These are phyloP conservation scores for Anguilla pacifica DNA, from an alignment of 2,797 vertebrate genomes.

Conservation along the genomic window DNA sequence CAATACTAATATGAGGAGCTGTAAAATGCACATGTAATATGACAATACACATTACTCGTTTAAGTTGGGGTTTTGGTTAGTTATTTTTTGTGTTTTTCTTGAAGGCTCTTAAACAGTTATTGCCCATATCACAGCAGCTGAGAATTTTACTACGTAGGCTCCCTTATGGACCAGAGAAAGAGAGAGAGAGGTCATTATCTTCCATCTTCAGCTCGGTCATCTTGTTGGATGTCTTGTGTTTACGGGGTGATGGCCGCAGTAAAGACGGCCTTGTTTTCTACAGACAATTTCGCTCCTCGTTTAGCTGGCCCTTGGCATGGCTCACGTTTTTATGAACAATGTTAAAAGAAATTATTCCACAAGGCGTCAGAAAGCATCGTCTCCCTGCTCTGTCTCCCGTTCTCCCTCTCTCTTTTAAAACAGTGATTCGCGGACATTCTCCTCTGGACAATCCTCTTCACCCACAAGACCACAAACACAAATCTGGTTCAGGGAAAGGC, in stretches of 20 bases:
- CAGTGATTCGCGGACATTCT: slow-evolving; percentile 56
- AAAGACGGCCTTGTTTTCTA: slow-evolving; percentile 42
- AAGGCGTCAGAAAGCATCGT: slow-evolving; percentile 51
- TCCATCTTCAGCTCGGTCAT: neutral
- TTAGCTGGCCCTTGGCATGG: neutral
- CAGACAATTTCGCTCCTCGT: slow-evolving; percentile 27
- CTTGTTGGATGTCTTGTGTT: neutral
- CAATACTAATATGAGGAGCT: slow-evolving; percentile 50
- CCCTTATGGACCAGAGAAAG: slow-evolving; percentile 52
- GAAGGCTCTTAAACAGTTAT: slow-evolving; percentile 56
- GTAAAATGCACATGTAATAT: slow-evolving; percentile 41
- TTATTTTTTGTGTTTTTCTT: slow-evolving; percentile 54
- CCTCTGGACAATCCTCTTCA: slow-evolving; percentile 51
- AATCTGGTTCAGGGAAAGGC: slow-evolving; percentile 27
- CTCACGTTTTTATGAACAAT: slow-evolving; percentile 38
- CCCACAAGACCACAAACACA: slow-evolving; percentile 50
- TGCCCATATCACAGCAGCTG: slow-evolving; percentile 50
- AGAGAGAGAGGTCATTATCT: neutral
- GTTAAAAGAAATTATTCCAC: slow-evolving; percentile 47
- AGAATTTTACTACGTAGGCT: slow-evolving; percentile 49
- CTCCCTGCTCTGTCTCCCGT: slow-evolving; percentile 51
- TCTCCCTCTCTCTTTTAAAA: slow-evolving; percentile 38
- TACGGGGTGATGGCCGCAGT: slow-evolving; percentile 18
- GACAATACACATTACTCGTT: slow-evolving; percentile 49
- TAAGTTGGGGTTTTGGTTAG: slow-evolving; percentile 41